A percentile compares a stretch with the other conserved stretches of the same genome.
phyloP scores from a whole-genome alignment of 2,113 vertebrate species.

The Hemiscyllium ocellatum region DNA sequence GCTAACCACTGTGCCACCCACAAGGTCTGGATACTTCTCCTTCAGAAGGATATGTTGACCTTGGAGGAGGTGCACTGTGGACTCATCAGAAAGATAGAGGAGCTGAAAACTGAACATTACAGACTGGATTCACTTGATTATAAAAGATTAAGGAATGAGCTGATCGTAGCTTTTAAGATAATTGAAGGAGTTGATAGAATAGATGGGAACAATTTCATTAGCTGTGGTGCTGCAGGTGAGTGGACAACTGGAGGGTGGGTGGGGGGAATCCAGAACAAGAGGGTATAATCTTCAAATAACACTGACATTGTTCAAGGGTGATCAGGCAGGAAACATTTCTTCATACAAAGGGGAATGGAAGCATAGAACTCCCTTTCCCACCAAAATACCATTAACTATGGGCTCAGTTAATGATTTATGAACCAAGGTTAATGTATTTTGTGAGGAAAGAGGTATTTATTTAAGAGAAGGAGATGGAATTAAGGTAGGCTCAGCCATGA shows the following conservation, averaged over 20 bases:
- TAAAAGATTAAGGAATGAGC: not conserved
- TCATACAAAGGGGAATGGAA: not conserved
- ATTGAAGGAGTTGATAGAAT: not conserved
- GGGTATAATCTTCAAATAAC: not conserved
- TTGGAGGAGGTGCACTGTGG: not conserved
- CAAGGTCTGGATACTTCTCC: not conserved
- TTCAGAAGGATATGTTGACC: not conserved
- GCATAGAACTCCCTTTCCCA: not conserved
- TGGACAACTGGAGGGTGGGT: no score
- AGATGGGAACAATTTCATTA: not conserved
- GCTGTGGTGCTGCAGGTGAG: no score
- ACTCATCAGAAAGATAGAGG: not conserved
- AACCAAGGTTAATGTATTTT: not conserved
- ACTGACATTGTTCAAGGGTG: not conserved
- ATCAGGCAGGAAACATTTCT: not conserved
- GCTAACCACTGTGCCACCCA: no score
- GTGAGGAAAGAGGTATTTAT: not conserved
- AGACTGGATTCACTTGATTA: not conserved
- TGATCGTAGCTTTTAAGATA: not conserved
- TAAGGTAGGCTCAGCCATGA: not conserved
- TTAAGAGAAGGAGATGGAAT: not conserved
- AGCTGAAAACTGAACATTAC: not conserved
- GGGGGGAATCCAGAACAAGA: not conserved
- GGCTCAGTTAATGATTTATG: not conserved
- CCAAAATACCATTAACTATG: not conserved